phyloP scores from a whole-genome alignment of 2,797 vertebrate species.

The Lepidocolaptes lacrymiger region DNA sequence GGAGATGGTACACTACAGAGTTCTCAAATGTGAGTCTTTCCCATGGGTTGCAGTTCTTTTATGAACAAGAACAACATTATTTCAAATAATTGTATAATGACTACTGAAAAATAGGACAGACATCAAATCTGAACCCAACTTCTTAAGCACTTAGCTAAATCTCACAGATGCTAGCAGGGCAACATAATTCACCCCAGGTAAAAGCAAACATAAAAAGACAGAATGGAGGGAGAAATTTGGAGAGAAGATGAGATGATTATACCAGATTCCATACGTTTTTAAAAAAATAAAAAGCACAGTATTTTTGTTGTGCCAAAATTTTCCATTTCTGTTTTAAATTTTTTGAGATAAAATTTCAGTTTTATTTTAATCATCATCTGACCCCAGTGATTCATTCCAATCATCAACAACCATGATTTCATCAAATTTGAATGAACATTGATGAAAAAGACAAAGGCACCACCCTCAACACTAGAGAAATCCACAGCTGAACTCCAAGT shows the following conservation, averaged over 20 bases:
- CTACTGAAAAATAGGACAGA: not conserved
- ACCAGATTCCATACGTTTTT: not conserved
- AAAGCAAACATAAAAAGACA: not conserved
- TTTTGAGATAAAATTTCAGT: not conserved
- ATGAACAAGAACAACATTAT: not conserved
- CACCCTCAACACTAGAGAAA: not conserved
- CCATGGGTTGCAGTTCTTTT: fast-evolving
- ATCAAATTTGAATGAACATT: not conserved
- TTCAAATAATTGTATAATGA: not conserved
- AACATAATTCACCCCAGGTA: not conserved
- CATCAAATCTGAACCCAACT: not conserved
- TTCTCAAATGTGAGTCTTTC: fast-evolving
- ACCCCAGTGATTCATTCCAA: not conserved
- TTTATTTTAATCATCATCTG: not conserved
- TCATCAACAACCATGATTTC: not conserved
- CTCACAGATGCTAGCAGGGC: not conserved
- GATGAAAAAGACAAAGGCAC: not conserved
- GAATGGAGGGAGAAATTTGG: not conserved
- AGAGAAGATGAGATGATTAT: not conserved
- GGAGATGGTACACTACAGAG: not conserved
- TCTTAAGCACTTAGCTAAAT: not conserved
- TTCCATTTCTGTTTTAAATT: not conserved
- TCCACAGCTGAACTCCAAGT: not conserved
- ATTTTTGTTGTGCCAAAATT: not conserved
- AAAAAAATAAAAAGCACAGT: too few relatives aligned